Evolutionary conservation across 1,140 invertebrate species (phyloP).

Genomic region (Drosophila hydei): DNA sequence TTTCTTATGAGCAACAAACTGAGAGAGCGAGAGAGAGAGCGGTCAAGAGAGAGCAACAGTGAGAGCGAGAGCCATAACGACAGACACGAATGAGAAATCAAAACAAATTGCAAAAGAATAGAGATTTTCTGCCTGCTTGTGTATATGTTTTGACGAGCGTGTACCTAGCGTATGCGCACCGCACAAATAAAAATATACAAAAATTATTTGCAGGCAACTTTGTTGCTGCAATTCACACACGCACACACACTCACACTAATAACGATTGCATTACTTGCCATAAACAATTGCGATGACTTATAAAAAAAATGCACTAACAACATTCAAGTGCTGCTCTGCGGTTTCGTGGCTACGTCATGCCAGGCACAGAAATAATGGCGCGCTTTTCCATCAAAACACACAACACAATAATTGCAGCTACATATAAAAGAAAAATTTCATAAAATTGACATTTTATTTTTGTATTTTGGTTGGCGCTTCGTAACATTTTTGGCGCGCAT

Average conservation of each 20-base stretch:
- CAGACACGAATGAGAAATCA: slow-evolving; percentile 74
- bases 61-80: slow-evolving; percentile 19
- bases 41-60: slow-evolving; percentile 4
- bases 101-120: slow-evolving; percentile 82
- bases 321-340: slow-evolving; percentile 29
- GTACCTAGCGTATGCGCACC: slow-evolving; percentile 80
- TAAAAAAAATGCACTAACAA: slow-evolving; percentile 45
- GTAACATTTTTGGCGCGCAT: slow-evolving; percentile 34
- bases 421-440: slow-evolving; percentile 49
- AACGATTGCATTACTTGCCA: slow-evolving; percentile 63
- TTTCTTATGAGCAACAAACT: slow-evolving; percentile 12
- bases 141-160: slow-evolving; percentile 83
- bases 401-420: slow-evolving; percentile 43
- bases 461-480: slow-evolving; percentile 2
- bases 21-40: slow-evolving; percentile 13
- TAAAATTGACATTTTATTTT: slow-evolving; percentile 22
- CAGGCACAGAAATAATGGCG: slow-evolving; percentile 75
- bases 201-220: slow-evolving; percentile 63
- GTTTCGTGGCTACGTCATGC: slow-evolving; percentile 74
- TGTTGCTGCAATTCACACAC: slow-evolving; percentile 57
- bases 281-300: slow-evolving; percentile 63
- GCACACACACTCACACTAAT: slow-evolving; percentile 30
- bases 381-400: slow-evolving; percentile 70
- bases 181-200: slow-evolving; percentile 68
- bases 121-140: slow-evolving; percentile 74